A percentile compares a stretch with the other conserved stretches of the same genome.
Evolutionary conservation across 2,113 vertebrate species (phyloP).

Genomic region (Xiphophorus couchianus): DNA sequence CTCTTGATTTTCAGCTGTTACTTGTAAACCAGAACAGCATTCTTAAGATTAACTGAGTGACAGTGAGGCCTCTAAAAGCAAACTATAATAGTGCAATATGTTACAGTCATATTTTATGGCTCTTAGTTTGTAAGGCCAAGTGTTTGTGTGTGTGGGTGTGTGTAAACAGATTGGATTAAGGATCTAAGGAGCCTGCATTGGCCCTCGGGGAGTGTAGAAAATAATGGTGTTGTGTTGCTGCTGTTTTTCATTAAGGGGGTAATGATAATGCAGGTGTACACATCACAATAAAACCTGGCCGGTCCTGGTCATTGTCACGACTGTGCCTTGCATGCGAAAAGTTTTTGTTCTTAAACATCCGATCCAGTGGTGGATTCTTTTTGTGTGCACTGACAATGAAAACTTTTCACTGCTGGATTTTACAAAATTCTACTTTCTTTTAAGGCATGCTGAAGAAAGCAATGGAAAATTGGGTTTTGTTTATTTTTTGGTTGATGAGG

Average conservation of each 20-base stretch:
- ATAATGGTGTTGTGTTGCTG: conserved; percentile 48
- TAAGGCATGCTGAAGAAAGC: too few species aligned
- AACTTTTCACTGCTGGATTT: too few species aligned
- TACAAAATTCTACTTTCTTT: too few species aligned
- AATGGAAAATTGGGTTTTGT: too few species aligned
- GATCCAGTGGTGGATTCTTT: too few species aligned
- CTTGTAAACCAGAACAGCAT: conserved; percentile 67
- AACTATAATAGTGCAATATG: conserved; percentile 64
- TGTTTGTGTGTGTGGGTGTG: conserved; percentile 37
- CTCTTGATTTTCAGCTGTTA: conserved; percentile 60
- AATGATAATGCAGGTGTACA: conserved; percentile 37
- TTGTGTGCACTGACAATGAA: too few species aligned
- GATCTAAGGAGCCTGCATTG: conserved; percentile 67
- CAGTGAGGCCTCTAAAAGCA: conserved; percentile 68
- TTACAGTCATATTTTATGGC: conserved; percentile 66
- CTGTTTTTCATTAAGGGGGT: conserved; percentile 51
- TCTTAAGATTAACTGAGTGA: conserved; percentile 67
- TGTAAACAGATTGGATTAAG: conserved; percentile 37
- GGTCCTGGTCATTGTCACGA: conserved; percentile 31
- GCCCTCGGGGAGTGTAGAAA: conserved; percentile 63
- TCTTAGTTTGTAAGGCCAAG: conserved; percentile 40
- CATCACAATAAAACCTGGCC: conserved; percentile 22
- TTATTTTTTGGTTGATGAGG: too few species aligned
- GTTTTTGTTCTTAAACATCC: background rate
- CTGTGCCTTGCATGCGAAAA: conserved; percentile 4